phyloP scores from a whole-genome alignment of 2,113 vertebrate species.

The Phylloscopus trochiloides region DNA sequence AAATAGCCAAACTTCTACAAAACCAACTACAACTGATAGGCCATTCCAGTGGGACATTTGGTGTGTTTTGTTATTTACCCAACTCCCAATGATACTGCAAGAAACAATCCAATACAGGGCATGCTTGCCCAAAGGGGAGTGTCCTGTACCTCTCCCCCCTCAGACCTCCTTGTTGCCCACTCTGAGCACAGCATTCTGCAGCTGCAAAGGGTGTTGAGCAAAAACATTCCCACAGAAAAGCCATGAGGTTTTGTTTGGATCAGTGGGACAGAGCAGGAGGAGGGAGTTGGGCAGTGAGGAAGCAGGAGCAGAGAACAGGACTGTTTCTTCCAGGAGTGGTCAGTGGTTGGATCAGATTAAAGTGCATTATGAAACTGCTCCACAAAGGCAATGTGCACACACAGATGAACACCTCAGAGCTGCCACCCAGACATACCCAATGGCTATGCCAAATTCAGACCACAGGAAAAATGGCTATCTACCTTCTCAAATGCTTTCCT shows the following conservation, averaged over 20 bases:
- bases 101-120: neutral
- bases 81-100: neutral
- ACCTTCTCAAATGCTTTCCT: neutral
- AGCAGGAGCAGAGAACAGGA: neutral
- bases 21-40: neutral
- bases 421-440: neutral
- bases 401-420: neutral
- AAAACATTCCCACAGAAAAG: neutral
- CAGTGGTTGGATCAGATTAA: neutral
- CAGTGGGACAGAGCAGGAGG: neutral
- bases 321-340: neutral
- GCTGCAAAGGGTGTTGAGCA: neutral
- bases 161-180: neutral
- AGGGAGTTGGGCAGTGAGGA: neutral
- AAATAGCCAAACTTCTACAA: neutral
- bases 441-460: neutral
- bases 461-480: rapidly evolving
- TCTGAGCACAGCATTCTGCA: neutral
- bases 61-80: neutral
- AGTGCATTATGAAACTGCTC: neutral
- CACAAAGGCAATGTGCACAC: neutral
- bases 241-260: neutral
- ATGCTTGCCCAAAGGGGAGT: neutral
- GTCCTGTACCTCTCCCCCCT: neutral
- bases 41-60: neutral